Percentiles rank a stretch among this genome's conserved stretches.
Evolutionary conservation across 2,888 invertebrate species (phyloP).

Genomic region (Pteria penguin): DNA sequence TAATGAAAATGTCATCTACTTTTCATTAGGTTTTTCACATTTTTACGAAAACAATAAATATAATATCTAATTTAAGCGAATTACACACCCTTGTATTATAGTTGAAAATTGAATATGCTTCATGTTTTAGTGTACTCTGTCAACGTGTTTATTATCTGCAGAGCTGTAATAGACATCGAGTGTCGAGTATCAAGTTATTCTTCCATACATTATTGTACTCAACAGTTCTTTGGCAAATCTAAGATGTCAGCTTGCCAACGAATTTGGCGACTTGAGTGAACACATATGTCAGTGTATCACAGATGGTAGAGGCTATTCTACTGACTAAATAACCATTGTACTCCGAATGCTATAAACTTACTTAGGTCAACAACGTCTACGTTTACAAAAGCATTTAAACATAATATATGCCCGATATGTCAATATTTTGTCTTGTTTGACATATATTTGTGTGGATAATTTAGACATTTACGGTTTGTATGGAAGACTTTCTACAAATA

Average conservation of each 20-base stretch:
- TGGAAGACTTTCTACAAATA: not conserved
- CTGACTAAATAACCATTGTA: not conserved
- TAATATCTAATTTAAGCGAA: too few relatives aligned
- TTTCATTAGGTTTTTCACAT: too few relatives aligned
- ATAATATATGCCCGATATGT: not conserved
- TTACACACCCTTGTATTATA: too few relatives aligned
- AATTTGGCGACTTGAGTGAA: not conserved
- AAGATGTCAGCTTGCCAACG: not conserved
- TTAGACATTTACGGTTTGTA: not conserved
- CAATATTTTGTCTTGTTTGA: constrained; percentile 1
- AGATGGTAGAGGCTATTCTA: not conserved
- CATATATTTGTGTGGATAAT: constrained; percentile 8
- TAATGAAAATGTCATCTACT: too few relatives aligned
- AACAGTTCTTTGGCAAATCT: too few relatives aligned
- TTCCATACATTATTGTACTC: too few relatives aligned
- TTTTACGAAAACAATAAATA: too few relatives aligned
- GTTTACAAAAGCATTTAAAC: not conserved
- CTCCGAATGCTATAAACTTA: not conserved
- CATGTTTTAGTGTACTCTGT: too few relatives aligned
- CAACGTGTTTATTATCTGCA: too few relatives aligned
- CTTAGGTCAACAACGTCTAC: not conserved
- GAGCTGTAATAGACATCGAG: too few relatives aligned
- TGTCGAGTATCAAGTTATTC: too few relatives aligned
- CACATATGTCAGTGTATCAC: not conserved
- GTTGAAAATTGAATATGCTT: too few relatives aligned